Evolutionary conservation across 1,140 invertebrate species (phyloP), one percentile per base, ranked within the genome.

Genomic region (Heliconius himera): DNA sequence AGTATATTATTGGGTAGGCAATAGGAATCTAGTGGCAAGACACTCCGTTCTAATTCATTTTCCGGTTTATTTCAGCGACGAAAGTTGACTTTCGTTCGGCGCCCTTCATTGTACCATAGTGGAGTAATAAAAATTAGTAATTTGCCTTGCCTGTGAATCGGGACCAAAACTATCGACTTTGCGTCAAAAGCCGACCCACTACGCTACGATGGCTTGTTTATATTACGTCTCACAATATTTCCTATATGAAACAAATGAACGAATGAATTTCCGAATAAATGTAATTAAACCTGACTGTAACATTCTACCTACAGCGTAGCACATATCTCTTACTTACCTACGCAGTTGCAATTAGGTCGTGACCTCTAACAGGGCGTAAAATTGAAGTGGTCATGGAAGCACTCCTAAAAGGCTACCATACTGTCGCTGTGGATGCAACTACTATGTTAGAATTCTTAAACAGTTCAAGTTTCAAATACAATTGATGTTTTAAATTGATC

Each of bases 311-410:
- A 66, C 26, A 29, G 26, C 3, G 26, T 13, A 66, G 60, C 26
- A 66, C 11, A 66, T 66, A 66, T 66, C 9, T 66, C 60, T 66
- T 66, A 66, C 22, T 66, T 66, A 66, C 22, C 26, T 66, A 66
- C 60, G 22, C 22, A 66, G 60, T 29, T 66, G 60, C 60, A 66
- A 66, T 66, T 66, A 66, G 26, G 60, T 29, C 60, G 60, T 66
- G 60, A 66, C 60, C 60, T 66, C 22, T 66, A 66, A 26, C 60
- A 66, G 13, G 60, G 60, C 60, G 60, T 66, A 66, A 66, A 66
- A 66, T 66, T 66, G 60, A 66, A 66, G 60, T 66, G 60, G 60
- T 66, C 22, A 66, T 66, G 60, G 26, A 66, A 66, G 22, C 60
- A 66, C 11, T 29, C 26, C 60, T 66, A 66, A 66, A 66, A 66